Percentiles rank a stretch among this genome's conserved stretches.
These are phyloP conservation scores for Trialeurodes vaporariorum DNA, from an alignment of 1,140 invertebrate genomes.

Conservation along the genomic window DNA sequence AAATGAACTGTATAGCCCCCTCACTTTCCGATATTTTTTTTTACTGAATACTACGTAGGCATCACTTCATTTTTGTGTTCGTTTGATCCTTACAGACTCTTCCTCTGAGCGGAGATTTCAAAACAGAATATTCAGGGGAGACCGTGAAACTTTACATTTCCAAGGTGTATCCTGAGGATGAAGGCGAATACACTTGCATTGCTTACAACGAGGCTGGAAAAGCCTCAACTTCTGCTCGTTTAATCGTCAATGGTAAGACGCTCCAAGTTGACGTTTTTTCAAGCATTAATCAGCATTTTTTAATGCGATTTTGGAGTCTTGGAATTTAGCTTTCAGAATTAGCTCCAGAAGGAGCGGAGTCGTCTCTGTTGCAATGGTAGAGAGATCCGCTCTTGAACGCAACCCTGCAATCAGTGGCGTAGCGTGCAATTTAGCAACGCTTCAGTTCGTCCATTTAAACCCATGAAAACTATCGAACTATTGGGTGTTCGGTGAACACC, in stretches of 20 bases:
- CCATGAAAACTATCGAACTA: too few relatives aligned
- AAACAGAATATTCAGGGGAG: slow-evolving; percentile 40
- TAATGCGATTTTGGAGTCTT: too few relatives aligned
- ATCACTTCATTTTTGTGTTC: slow-evolving; percentile 1
- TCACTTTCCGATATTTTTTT: slow-evolving; percentile 5
- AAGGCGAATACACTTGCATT: slow-evolving; percentile 78
- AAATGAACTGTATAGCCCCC: too few relatives aligned
- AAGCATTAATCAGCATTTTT: slow-evolving; percentile 8
- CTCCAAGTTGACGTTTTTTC: too few relatives aligned
- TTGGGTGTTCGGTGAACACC: too few relatives aligned
- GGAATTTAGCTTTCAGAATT: not conserved
- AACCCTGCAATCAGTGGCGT: too few relatives aligned
- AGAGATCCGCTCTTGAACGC: too few relatives aligned
- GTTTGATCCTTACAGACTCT: not conserved
- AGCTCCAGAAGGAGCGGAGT: not conserved
- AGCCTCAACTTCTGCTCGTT: slow-evolving; percentile 60
- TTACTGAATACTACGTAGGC: not conserved
- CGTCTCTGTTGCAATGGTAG: slow-evolving; percentile 22
- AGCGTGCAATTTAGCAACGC: too few relatives aligned
- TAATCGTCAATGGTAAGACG: slow-evolving; percentile 65
- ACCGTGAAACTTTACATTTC: slow-evolving; percentile 55
- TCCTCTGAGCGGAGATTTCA: not conserved
- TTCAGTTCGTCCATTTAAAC: too few relatives aligned
- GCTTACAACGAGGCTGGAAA: slow-evolving; percentile 69
- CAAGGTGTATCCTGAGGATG: slow-evolving; percentile 71